These are phyloP conservation scores for Encarsia formosa DNA, from an alignment of 2,888 invertebrate species.

Conservation along the genomic window DNA sequence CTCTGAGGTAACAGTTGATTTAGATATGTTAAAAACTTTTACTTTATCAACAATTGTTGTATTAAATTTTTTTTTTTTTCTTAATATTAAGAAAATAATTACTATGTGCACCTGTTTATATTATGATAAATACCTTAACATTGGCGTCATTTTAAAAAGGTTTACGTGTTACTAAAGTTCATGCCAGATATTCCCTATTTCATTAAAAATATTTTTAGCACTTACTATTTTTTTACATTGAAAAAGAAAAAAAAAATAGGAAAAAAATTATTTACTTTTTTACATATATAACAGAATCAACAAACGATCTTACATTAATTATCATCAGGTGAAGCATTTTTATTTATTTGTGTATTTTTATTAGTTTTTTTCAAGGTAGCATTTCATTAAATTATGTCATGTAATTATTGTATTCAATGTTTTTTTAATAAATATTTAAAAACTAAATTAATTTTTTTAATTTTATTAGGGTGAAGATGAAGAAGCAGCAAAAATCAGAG, in stretches of 20 bases:
- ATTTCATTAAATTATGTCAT: constrained; percentile 1
- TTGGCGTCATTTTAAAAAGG: too few relatives aligned
- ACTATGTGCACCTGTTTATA: too few relatives aligned
- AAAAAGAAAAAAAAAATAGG: too few relatives aligned
- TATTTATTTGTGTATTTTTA: constrained; percentile 5
- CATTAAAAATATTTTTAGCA: constrained; percentile 9
- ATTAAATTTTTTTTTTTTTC: too few relatives aligned
- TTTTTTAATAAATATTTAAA: not conserved
- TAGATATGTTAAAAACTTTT: too few relatives aligned
- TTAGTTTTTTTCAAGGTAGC: constrained; percentile 1
- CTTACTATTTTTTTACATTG: too few relatives aligned
- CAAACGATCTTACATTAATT: constrained; percentile 4
- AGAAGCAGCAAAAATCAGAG: constrained; percentile 70
- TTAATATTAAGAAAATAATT: too few relatives aligned
- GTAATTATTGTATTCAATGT: constrained; percentile 2
- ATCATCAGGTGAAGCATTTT: constrained; percentile 5
- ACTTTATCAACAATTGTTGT: too few relatives aligned
- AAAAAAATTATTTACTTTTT: too few relatives aligned
- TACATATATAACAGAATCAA: too few relatives aligned
- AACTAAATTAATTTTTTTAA: not conserved
- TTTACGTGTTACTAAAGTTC: too few relatives aligned
- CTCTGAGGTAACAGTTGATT: constrained; percentile 57
- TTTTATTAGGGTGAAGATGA: constrained; percentile 62
- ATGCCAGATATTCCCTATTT: constrained; percentile 46
- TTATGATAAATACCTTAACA: too few relatives aligned